phyloP scores from a whole-genome alignment of 2,888 invertebrate species.

The Papilio elwesi region DNA sequence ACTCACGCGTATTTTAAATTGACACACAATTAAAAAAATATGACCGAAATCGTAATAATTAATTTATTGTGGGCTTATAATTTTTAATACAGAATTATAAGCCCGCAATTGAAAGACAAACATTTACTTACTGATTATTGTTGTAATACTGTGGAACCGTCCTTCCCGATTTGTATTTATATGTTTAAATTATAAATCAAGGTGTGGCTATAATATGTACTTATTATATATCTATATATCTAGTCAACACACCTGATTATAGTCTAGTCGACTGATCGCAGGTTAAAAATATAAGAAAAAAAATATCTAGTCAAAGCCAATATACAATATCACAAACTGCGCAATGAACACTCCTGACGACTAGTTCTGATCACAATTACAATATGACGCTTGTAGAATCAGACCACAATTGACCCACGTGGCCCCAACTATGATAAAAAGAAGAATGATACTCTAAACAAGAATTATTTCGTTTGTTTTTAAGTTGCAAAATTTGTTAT shows the following conservation, averaged over 20 bases:
- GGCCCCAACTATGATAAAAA: conserved; percentile 63
- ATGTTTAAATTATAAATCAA: neutral
- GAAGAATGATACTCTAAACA: conserved; percentile 51
- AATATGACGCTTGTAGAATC: conserved; percentile 56
- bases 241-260: too few relatives aligned
- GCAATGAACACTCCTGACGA: neutral
- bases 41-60: neutral
- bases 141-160: neutral
- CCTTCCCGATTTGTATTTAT: neutral
- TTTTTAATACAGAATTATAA: neutral
- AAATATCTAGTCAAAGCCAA: too few relatives aligned
- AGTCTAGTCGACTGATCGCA: too few relatives aligned
- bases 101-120: neutral
- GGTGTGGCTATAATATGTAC: neutral
- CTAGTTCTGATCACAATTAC: conserved; percentile 22
- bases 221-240: too few relatives aligned
- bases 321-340: too few relatives aligned
- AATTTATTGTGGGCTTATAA: neutral
- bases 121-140: neutral
- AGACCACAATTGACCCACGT: conserved; percentile 69
- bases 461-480: neutral
- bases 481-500: neutral
- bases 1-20: neutral
- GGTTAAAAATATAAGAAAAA: too few relatives aligned
- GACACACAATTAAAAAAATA: neutral